phyloP scores from a whole-genome alignment of 2,113 vertebrate genomes.

The Semnornis frantzii region DNA sequence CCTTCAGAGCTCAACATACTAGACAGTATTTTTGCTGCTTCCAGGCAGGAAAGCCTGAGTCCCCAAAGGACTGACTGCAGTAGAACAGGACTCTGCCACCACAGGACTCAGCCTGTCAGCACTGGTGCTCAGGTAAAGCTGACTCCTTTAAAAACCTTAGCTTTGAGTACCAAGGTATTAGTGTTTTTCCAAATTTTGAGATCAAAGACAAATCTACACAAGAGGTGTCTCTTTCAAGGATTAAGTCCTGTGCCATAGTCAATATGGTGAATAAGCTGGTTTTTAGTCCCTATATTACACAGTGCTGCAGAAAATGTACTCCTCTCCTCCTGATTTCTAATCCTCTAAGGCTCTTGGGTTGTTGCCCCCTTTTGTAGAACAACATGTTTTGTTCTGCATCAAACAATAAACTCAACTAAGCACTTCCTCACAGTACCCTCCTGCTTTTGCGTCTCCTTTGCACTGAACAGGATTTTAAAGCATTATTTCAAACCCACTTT shows the following conservation, averaged over 20 bases:
- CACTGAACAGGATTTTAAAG: neutral
- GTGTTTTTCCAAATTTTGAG: neutral
- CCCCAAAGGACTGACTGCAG: neutral
- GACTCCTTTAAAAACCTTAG: neutral
- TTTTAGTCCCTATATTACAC: neutral
- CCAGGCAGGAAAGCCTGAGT: neutral
- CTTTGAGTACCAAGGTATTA: neutral
- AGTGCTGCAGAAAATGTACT: neutral
- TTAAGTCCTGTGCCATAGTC: neutral
- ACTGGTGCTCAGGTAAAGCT: neutral
- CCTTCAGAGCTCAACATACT: neutral
- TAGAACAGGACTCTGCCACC: neutral
- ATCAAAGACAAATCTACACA: neutral
- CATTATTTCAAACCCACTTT: neutral
- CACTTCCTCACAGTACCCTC: neutral
- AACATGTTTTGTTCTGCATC: neutral
- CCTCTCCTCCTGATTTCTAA: neutral
- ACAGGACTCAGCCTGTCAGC: neutral
- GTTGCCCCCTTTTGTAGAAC: neutral
- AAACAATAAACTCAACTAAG: neutral
- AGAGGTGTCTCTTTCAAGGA: neutral
- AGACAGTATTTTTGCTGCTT: neutral
- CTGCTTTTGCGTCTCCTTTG: neutral
- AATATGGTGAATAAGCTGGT: neutral
- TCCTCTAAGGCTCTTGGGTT: neutral